Base-by-base conservation (phyloP, 2,888 invertebrate genomes). In the Villa cingulata region DNA sequence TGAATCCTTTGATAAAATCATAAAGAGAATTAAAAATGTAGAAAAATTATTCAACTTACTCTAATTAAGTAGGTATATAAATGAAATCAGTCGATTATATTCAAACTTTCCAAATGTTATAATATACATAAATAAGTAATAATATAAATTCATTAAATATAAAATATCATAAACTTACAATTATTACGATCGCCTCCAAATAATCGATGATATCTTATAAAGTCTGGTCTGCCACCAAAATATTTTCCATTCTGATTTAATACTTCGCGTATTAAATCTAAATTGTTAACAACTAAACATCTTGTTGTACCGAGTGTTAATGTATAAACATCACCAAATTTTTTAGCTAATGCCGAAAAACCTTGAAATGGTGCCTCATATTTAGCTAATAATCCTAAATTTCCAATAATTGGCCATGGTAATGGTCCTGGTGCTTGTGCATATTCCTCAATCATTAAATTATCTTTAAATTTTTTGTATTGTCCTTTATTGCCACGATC, bases 111-210 rank as follows among this genome's bases (percentile, higher is more conserved):
- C n/a, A n/a, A n/a, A n/a, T n/a, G n/a, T n/a, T 41, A 41, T 16
- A 14, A 41, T 41, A 23, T 18, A 41, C 20, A 40, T 2, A 19
- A 41, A 20, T 20, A 27, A 23, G 20, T 12, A 27, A 41, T 41
- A 41, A 14, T 27, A 16, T 2, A 16, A 27, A 16, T 19, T n/a
- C n/a, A 20, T 40, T 23, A 41, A 27, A 41, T 37, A 44, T 23
- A 12, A 38, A 15, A 23, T 40, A 19, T 45, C 16, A 45, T 39
- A 38, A 42, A 82, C 89, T 87, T 69, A 89, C 88, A 88, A 63
- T 88, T 87, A 67, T 86, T 86, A 47, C 87, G 73, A 68, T 88
- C 83, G 32, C 86, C 87, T 27, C 85, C 86, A 64, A 90, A 89
- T 10, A 89, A 78, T 54, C 80, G 76, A 60, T 87, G 82, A 64